phyloP scores from a whole-genome alignment of 2,888 invertebrate species.

The Chouioia cunea region DNA sequence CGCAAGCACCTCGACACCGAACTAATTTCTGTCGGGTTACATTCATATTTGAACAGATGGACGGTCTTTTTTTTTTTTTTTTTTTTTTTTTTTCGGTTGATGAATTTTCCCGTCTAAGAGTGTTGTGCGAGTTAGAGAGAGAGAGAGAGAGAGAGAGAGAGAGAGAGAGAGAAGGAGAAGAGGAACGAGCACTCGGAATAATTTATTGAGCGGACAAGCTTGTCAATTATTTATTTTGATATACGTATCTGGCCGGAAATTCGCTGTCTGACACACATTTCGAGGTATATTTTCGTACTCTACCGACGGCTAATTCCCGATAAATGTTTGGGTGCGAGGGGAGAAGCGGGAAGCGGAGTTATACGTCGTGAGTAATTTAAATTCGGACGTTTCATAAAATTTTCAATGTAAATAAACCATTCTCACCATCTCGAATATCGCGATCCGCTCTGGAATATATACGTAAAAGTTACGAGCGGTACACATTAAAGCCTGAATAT shows the following conservation, averaged over 20 bases:
- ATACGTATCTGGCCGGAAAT: background rate
- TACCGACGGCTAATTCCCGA: slow-evolving; percentile 3
- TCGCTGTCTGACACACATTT: background rate
- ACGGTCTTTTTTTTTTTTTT: background rate
- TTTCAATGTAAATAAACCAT: too few relatives aligned
- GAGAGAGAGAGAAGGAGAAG: slow-evolving; percentile 1
- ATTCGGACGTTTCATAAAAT: too few relatives aligned
- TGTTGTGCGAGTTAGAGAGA: too few relatives aligned
- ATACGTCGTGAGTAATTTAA: too few relatives aligned
- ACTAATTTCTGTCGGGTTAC: too few relatives aligned
- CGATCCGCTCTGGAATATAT: background rate
- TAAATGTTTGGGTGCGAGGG: background rate
- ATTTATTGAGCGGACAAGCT: slow-evolving; percentile 17
- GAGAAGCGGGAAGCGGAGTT: too few relatives aligned
- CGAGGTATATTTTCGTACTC: slow-evolving; percentile 10
- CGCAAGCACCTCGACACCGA: too few relatives aligned
- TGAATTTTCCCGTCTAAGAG: background rate
- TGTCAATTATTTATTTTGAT: too few relatives aligned
- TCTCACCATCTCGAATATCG: too few relatives aligned
- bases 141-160: background rate
- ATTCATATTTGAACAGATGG: too few relatives aligned
- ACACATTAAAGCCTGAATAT: too few relatives aligned
- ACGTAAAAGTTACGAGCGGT: background rate
- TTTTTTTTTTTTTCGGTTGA: background rate
- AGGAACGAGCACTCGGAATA: background rate